Evolutionary conservation across 2,888 invertebrate species (phyloP).

Genomic region (Amphipyra berbera): DNA sequence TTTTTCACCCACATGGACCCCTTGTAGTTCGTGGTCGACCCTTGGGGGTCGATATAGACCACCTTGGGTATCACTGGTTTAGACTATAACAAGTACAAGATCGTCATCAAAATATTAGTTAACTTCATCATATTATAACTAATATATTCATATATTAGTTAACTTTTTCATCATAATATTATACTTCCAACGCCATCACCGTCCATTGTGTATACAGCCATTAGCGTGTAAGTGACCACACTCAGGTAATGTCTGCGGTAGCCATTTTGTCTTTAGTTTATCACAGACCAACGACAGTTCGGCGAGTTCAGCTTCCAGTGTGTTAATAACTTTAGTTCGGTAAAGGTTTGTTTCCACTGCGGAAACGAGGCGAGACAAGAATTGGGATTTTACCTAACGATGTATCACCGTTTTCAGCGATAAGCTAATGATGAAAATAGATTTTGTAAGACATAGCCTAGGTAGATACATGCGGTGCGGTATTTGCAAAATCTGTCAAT

Average conservation of each 20-base stretch:
- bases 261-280: slow-evolving; percentile 41
- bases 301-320: slow-evolving; percentile 2
- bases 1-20: too few relatives aligned
- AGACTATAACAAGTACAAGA: background rate
- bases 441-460: too few relatives aligned
- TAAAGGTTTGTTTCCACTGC: slow-evolving; percentile 5
- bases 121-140: too few relatives aligned
- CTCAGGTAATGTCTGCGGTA: background rate
- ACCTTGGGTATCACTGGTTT: too few relatives aligned
- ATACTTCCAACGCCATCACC: background rate
- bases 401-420: too few relatives aligned
- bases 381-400: background rate
- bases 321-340: slow-evolving; percentile 15
- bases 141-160: too few relatives aligned
- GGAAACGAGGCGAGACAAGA: background rate
- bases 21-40: too few relatives aligned
- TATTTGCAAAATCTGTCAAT: too few relatives aligned
- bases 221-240: slow-evolving; percentile 40
- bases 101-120: too few relatives aligned
- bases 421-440: too few relatives aligned
- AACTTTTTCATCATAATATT: background rate
- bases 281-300: slow-evolving; percentile 13
- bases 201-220: slow-evolving; percentile 31
- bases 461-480: too few relatives aligned
- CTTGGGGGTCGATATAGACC: too few relatives aligned